Conservation (phyloP, 2,113 vertebrate genomes). For the Seriola quinqueradiata region DNA sequence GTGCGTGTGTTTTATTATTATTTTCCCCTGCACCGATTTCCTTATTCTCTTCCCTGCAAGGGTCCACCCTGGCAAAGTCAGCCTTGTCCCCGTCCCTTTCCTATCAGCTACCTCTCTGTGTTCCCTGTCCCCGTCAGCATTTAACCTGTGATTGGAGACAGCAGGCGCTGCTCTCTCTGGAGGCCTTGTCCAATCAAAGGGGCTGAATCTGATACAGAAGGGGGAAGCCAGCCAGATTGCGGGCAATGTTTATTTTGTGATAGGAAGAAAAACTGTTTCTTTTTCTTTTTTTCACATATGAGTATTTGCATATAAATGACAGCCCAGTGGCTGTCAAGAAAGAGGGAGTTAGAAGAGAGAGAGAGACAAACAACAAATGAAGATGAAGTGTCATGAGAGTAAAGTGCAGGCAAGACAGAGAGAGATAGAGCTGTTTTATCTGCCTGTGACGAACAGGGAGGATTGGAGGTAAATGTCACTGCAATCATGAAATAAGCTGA, state of each 20-base stretch:
- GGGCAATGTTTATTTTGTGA: slow-evolving; percentile 68
- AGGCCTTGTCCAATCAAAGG: slow-evolving; percentile 63
- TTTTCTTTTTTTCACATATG: slow-evolving; percentile 28
- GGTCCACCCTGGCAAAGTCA: slow-evolving; percentile 23
- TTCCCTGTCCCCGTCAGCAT: slow-evolving; percentile 40
- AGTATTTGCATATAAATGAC: slow-evolving; percentile 81
- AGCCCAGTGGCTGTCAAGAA: slow-evolving; percentile 57
- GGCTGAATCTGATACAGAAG: slow-evolving; percentile 49
- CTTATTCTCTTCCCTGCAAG: slow-evolving; percentile 40
- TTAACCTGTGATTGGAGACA: slow-evolving; percentile 65
- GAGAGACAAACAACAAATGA: slow-evolving; percentile 65
- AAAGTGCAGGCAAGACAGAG: slow-evolving; percentile 60
- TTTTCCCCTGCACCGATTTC: slow-evolving; percentile 2
- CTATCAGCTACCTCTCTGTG: slow-evolving; percentile 45
- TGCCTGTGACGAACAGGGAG: slow-evolving; percentile 38
- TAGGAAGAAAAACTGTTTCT: slow-evolving; percentile 52
- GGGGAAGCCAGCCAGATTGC: slow-evolving; percentile 42
- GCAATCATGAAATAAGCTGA: slow-evolving; percentile 61
- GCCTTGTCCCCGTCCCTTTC: slow-evolving; percentile 13
- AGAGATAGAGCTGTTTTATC: slow-evolving; percentile 65
- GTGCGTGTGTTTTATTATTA: slow-evolving; percentile 10
- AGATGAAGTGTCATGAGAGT: slow-evolving; percentile 72
- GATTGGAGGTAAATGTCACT: slow-evolving; percentile 70
- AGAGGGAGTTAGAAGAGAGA: slow-evolving; percentile 27
- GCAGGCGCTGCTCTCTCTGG: slow-evolving; percentile 54